These are phyloP conservation scores for Trachymyrmex cornetzi DNA, from an alignment of 1,140 invertebrate genomes.

Conservation along the genomic window DNA sequence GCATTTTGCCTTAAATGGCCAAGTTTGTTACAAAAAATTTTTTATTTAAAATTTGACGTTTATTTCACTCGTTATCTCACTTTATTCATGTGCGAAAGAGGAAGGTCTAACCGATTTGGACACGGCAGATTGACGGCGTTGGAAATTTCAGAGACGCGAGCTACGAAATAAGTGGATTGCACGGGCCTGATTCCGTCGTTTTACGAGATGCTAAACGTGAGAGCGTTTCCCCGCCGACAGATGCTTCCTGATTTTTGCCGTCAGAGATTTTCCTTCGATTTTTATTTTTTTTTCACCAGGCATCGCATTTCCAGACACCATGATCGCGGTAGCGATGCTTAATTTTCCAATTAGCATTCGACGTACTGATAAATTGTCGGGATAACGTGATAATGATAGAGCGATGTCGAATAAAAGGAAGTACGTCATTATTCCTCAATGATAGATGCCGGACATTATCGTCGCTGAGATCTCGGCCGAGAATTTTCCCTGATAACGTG, in stretches of 20 bases:
- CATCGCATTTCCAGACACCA: background rate
- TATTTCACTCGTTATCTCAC: background rate
- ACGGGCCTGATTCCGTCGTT: conserved; percentile 28
- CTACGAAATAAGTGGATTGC: conserved; percentile 22
- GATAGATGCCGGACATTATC: conserved; percentile 63
- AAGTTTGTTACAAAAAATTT: background rate
- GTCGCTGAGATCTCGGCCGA: conserved; percentile 45
- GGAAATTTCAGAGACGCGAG: conserved; percentile 12
- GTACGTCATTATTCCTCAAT: conserved; percentile 62
- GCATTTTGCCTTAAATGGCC: background rate
- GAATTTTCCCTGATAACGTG: conserved; percentile 55
- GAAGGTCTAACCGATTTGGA: conserved; percentile 1
- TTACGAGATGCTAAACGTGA: conserved; percentile 61
- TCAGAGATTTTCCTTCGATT: conserved; percentile 23
- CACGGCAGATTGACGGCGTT: conserved; percentile 7
- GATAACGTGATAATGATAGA: conserved; percentile 74
- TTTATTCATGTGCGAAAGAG: background rate
- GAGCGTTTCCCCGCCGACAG: conserved; percentile 32
- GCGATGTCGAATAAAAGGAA: conserved; percentile 63
- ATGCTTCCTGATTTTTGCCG: conserved; percentile 19
- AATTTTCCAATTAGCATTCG: conserved; percentile 59
- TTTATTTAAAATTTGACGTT: background rate
- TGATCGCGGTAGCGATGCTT: conserved; percentile 18
- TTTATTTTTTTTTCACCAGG: conserved; percentile 20
- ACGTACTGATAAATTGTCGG: conserved; percentile 70